phyloP scores from a whole-genome alignment of 2,113 vertebrate genomes.

The Apeltes quadracus region DNA sequence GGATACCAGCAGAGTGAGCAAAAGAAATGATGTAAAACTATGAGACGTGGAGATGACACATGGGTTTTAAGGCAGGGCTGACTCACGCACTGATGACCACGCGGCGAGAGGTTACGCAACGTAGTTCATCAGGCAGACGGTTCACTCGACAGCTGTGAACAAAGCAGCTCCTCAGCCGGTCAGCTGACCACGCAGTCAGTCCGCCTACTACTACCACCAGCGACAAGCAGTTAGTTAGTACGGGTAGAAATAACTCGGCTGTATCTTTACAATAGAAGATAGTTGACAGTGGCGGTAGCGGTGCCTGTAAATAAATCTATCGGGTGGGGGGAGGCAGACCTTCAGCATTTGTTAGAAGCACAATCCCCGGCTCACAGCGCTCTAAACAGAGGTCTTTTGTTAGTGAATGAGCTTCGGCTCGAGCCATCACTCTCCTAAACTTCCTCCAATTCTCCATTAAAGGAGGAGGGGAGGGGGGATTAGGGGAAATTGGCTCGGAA shows the following conservation, averaged over 20 bases:
- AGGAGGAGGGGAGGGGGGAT: conserved; percentile 64
- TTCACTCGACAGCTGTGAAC: conserved; percentile 10
- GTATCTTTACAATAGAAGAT: too few relatives aligned
- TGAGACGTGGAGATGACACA: conserved; percentile 25
- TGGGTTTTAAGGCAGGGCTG: conserved; percentile 10
- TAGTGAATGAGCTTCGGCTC: conserved; percentile 56
- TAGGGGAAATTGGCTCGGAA: conserved; percentile 68
- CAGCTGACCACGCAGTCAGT: neutral
- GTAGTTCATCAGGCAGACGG: conserved; percentile 15
- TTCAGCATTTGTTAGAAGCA: conserved; percentile 44
- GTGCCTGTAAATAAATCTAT: neutral
- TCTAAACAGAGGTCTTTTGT: conserved; percentile 52
- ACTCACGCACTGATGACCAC: conserved; percentile 38
- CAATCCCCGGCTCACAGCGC: conserved; percentile 47
- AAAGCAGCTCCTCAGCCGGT: neutral
- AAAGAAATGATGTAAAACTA: conserved; percentile 3
- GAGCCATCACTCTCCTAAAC: conserved; percentile 54
- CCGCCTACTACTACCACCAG: too few relatives aligned
- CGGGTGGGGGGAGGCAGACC: too few relatives aligned
- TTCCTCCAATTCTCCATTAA: conserved; percentile 58
- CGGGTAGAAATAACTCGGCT: too few relatives aligned
- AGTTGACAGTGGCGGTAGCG: too few relatives aligned
- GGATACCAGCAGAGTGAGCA: neutral
- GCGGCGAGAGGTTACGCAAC: conserved; percentile 20
- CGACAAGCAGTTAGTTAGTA: too few relatives aligned